phyloP scores from a whole-genome alignment of 2,888 invertebrate species.

The Spodoptera exigua region DNA sequence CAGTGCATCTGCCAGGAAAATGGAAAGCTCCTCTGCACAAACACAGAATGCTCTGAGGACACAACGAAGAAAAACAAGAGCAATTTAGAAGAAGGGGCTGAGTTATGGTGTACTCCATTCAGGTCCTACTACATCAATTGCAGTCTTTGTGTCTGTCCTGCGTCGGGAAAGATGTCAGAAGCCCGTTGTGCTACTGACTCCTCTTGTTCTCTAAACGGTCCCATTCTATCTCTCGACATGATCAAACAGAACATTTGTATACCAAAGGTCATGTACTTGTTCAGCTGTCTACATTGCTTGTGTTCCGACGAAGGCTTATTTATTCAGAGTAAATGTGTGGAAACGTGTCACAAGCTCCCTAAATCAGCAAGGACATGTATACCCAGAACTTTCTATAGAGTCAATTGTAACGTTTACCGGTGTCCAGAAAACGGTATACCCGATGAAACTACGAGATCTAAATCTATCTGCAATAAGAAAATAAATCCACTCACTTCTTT shows the following conservation, averaged over 20 bases:
- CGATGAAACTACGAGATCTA: constrained; percentile 69
- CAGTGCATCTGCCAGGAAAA: constrained; percentile 79
- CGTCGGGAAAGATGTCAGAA: constrained; percentile 73
- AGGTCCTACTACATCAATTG: constrained; percentile 80
- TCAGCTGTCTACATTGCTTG: constrained; percentile 77
- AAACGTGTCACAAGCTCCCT: constrained; percentile 68
- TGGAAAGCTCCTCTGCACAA: constrained; percentile 72
- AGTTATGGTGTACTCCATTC: constrained; percentile 74
- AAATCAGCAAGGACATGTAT: constrained; percentile 65
- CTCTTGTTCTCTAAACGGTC: constrained; percentile 68
- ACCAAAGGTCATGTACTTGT: constrained; percentile 81
- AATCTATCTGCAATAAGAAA: constrained; percentile 58
- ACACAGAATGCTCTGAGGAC: constrained; percentile 66
- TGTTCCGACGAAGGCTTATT: constrained; percentile 79
- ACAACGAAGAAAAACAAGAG: constrained; percentile 31
- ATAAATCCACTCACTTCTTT: constrained; percentile 51
- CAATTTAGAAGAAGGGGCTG: constrained; percentile 14
- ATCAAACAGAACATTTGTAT: constrained; percentile 72
- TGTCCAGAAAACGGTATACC: constrained; percentile 73
- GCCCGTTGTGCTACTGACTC: constrained; percentile 78
- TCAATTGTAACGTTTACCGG: constrained; percentile 75
- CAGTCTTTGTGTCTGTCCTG: constrained; percentile 79
- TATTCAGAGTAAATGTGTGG: constrained; percentile 71
- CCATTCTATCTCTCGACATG: constrained; percentile 48
- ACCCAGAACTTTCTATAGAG: constrained; percentile 73